Evolutionary conservation across 1,140 invertebrate species (phyloP).

Genomic region (Lepidostoma basale): DNA sequence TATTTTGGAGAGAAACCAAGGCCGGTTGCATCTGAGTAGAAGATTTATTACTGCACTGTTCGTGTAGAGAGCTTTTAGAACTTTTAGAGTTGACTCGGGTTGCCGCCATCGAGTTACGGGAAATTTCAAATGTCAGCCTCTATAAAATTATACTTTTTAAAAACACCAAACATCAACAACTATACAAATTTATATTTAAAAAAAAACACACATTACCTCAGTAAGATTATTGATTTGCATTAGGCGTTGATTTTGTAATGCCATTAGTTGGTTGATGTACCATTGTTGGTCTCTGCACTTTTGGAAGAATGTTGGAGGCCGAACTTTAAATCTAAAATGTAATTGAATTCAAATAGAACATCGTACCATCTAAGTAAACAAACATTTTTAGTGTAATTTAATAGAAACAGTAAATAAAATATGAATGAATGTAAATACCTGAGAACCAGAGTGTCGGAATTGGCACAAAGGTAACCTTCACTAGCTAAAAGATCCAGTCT

Average conservation of each 20-base stretch:
- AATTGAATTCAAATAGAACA: background rate
- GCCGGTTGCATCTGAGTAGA: slow-evolving; percentile 51
- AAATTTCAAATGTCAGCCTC: slow-evolving; percentile 75
- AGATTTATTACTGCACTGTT: slow-evolving; percentile 45
- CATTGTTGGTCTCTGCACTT: slow-evolving; percentile 92
- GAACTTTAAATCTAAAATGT: slow-evolving; percentile 80
- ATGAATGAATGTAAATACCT: slow-evolving; percentile 55
- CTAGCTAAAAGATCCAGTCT: slow-evolving; percentile 86
- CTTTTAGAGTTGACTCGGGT: slow-evolving; percentile 52
- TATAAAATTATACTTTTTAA: slow-evolving; percentile 58
- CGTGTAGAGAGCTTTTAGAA: slow-evolving; percentile 33
- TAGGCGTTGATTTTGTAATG: slow-evolving; percentile 79
- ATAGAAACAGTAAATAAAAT: slow-evolving; percentile 9
- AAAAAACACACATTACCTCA: slow-evolving; percentile 62
- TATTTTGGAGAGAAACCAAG: slow-evolving; percentile 48
- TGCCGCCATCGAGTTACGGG: slow-evolving; percentile 66
- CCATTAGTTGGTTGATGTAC: slow-evolving; percentile 87
- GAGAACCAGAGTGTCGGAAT: slow-evolving; percentile 76
- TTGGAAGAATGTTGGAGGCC: slow-evolving; percentile 92
- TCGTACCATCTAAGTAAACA: background rate
- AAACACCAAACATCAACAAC: background rate
- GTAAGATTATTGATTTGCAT: slow-evolving; percentile 85
- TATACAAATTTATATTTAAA: background rate
- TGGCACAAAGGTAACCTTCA: slow-evolving; percentile 85
- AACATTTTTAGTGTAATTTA: background rate